phyloP scores from a whole-genome alignment of 2,797 vertebrate species.

The Carcharodon carcharias region DNA sequence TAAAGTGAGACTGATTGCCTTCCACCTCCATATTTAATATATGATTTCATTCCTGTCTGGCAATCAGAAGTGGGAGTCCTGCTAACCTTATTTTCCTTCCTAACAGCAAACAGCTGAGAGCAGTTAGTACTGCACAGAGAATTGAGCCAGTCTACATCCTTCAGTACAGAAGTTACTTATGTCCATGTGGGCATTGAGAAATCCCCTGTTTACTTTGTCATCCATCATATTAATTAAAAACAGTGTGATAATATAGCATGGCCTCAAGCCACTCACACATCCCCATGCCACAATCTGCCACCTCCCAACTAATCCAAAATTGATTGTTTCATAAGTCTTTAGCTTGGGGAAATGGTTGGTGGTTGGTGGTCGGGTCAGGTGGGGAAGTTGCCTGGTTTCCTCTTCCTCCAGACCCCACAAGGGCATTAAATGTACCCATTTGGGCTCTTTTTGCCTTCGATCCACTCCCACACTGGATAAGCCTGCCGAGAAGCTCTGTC shows the following conservation, averaged over 20 bases:
- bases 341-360: background rate
- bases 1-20: background rate
- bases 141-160: background rate
- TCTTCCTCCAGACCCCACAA: background rate
- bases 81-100: background rate
- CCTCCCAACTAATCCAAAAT: background rate
- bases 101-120: background rate
- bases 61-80: background rate
- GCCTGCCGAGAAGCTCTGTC: background rate
- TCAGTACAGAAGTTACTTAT: background rate
- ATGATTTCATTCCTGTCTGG: background rate
- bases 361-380: no score
- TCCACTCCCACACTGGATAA: no score
- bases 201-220: background rate
- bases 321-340: background rate
- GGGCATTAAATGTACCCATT: background rate
- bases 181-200: background rate
- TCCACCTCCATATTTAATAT: background rate
- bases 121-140: background rate
- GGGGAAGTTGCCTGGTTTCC: background rate
- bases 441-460: background rate
- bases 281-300: background rate
- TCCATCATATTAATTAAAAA: background rate
- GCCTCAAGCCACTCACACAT: background rate
- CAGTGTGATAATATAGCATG: background rate